Evolutionary conservation across 2,888 invertebrate species (phyloP), one percentile per base, ranked within the genome.

Genomic region (Sabatieria punctata): DNA sequence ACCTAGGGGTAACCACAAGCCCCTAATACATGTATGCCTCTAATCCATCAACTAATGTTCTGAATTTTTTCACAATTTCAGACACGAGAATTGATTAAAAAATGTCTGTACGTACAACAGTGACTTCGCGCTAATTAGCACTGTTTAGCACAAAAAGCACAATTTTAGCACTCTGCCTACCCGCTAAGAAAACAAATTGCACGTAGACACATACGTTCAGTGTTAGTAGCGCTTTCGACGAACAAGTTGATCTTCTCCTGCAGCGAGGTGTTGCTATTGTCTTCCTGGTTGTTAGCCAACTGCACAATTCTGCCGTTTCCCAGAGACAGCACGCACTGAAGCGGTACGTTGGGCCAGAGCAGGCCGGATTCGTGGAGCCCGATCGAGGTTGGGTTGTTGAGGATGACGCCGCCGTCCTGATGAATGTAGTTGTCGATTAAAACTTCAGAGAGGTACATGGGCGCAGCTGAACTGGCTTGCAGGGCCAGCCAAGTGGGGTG

Each of bases 401-500:
- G 78, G 65, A 85, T 70, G 57, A 85, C 77, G 25, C 86, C 85
- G 52, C 82, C 80, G 68, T 83, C 83, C 78, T 79, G 79, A 60
- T 79, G 79, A 55, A 82, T 66, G 56, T 75, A 73, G 11, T 78
- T 77, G 47, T 77, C 77, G 21, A 79, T 70, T 53, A 74, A 73
- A 61, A 78, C 81, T 68, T 85, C 86, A 61, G 80, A 78, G 70
- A 85, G 89, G 71, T 85, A 86, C 0, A 83, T 82, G 2, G 88
- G 89, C 4, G 88, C 88, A 39, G 88, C 86, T 38, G 85, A 82
- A 1, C 85, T 85, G 0, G 88, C 88, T 54, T 85, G 71, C 24
- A 84, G 78, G 15, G 82, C 81, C 70, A 85, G 78, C 84, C 85
- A 86, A 48, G 84, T 69, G 54, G 71, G 64, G 39, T 59, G 59